Evolutionary conservation across 1,140 invertebrate species (phyloP).

Genomic region (Procambarus virginalis): DNA sequence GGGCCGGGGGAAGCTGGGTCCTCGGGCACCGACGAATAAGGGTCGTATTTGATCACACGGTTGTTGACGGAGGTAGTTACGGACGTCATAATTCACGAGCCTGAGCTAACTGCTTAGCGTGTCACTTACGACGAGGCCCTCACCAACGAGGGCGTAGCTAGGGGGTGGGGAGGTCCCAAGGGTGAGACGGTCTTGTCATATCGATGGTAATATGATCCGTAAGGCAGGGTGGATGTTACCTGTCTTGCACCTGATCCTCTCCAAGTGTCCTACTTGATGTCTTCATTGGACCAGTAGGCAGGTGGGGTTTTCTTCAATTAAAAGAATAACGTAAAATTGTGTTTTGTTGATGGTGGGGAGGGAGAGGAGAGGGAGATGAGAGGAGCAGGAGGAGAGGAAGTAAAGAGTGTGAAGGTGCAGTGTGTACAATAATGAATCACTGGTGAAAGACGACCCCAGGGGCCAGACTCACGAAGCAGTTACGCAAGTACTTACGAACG

Average conservation of each 20-base stretch:
- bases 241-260: conserved; percentile 7
- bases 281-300: conserved; percentile 15
- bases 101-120: neutral
- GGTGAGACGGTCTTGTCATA: neutral
- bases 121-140: conserved; percentile 4
- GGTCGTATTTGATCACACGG: neutral
- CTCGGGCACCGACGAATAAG: neutral
- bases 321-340: neutral
- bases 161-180: neutral
- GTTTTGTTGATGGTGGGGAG: neutral
- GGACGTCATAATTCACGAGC: conserved; percentile 20
- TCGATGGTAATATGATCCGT: too few species aligned
- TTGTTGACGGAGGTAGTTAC: neutral
- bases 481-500: too few species aligned
- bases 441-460: too few species aligned
- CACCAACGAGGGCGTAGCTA: neutral
- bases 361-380: too few species aligned
- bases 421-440: too few species aligned
- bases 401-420: too few species aligned
- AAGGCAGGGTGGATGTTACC: too few species aligned
- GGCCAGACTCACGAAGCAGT: too few species aligned
- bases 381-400: too few species aligned
- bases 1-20: neutral
- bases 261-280: conserved; percentile 8
- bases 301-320: conserved; percentile 1